Evolutionary conservation across 2,888 invertebrate genomes (phyloP).

Genomic region (Agonopterix alstromeriana): DNA sequence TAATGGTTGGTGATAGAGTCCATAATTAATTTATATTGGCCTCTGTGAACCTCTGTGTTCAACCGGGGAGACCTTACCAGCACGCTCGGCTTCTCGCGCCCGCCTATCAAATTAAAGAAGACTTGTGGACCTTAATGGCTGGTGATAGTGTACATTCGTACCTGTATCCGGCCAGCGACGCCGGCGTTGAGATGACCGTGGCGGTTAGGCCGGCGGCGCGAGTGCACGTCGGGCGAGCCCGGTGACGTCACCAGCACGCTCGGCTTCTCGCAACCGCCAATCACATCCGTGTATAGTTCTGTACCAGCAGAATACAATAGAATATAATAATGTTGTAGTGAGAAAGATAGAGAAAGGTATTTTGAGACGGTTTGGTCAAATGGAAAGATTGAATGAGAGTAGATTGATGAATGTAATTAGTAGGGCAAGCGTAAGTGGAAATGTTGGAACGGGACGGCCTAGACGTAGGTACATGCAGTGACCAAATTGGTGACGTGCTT

Average conservation of each 20-base stretch:
- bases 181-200: constrained; percentile 77
- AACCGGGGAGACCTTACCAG: constrained; percentile 96
- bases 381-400: no score
- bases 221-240: constrained; percentile 90
- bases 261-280: constrained; percentile 86
- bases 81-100: constrained; percentile 92
- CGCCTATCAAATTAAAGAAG: no score
- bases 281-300: constrained; percentile 80
- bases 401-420: no score
- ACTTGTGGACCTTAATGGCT: neutral
- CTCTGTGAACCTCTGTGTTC: no score
- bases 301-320: neutral
- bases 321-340: no score
- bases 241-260: constrained; percentile 96
- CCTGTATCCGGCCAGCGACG: constrained; percentile 91
- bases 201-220: constrained; percentile 66
- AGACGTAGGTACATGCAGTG: no score
- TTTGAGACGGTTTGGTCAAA: no score
- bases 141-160: constrained; percentile 27
- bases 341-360: no score
- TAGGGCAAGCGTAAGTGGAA: no score
- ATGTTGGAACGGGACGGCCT: no score
- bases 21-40: no score
- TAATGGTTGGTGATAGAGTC: constrained; percentile 35
- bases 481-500: no score